A percentile compares a stretch with the other conserved stretches of the same genome.
Conservation (phyloP, 2,888 invertebrate genomes). For the Mythimna loreyi region DNA sequence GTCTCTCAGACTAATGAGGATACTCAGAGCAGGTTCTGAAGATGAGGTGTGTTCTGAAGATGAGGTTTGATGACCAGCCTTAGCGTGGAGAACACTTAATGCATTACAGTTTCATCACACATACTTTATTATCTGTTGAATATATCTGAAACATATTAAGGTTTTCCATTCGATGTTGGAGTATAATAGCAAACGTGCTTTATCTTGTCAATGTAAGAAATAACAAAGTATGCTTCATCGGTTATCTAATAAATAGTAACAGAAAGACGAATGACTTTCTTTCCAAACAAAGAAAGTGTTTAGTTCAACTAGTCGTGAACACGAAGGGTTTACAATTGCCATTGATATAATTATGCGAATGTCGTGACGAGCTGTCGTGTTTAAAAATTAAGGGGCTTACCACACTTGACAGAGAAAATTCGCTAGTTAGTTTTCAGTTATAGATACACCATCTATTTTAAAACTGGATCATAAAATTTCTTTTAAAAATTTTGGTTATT, state of each 20-base stretch:
- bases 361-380: conserved; percentile 57
- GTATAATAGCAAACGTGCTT: neutral
- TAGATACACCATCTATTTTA: no score
- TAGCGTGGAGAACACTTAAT: no score
- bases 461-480: no score
- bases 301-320: conserved; percentile 41
- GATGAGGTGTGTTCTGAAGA: no score
- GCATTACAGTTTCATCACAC: no score
- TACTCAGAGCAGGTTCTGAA: neutral
- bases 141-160: neutral
- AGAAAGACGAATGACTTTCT: conserved; percentile 32
- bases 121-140: neutral
- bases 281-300: conserved; percentile 47
- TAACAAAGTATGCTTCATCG: neutral
- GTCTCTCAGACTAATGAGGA: no score
- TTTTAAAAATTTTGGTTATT: no score
- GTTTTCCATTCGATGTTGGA: neutral
- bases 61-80: neutral
- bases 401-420: conserved; percentile 4
- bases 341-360: conserved; percentile 47
- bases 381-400: conserved; percentile 19
- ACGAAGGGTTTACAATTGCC: conserved; percentile 51
- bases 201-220: neutral
- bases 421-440: no score
- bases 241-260: conserved; percentile 27